Evolutionary conservation across 2,797 vertebrate genomes (phyloP).

Genomic region (Petrocephalus sullivani): DNA sequence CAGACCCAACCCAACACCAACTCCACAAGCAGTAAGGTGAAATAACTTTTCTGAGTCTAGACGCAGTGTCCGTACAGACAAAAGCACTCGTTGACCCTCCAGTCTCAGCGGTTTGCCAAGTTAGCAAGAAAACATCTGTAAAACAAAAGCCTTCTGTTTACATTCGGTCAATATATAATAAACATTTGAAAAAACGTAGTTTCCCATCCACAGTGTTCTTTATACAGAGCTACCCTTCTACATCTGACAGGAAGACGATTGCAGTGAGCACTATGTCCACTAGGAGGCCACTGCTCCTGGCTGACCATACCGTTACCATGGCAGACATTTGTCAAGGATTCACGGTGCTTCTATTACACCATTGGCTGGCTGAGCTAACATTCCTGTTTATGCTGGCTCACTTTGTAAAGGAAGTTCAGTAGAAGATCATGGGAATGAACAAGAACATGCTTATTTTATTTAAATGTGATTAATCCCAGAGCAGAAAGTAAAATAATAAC

Average conservation of each 20-base stretch:
- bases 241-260: neutral
- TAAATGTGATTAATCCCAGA: neutral
- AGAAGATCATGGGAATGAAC: neutral
- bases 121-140: slow-evolving; percentile 39
- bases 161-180: slow-evolving; percentile 37
- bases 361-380: neutral
- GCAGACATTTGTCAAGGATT: neutral
- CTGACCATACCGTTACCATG: neutral
- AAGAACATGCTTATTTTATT: neutral
- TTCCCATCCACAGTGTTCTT: slow-evolving; percentile 7
- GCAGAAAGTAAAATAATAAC: neutral
- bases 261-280: neutral
- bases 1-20: slow-evolving; percentile 47
- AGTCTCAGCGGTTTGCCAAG: slow-evolving; percentile 33
- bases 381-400: neutral
- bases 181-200: slow-evolving; percentile 20
- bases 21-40: slow-evolving; percentile 46
- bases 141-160: slow-evolving; percentile 40
- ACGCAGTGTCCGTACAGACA: slow-evolving; percentile 39
- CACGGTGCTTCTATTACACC: neutral
- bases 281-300: neutral
- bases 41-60: slow-evolving; percentile 52
- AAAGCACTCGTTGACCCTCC: slow-evolving; percentile 42
- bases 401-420: neutral
- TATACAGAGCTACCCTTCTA: neutral